phyloP scores from a whole-genome alignment of 2,113 vertebrate genomes.

The Caretta caretta region DNA sequence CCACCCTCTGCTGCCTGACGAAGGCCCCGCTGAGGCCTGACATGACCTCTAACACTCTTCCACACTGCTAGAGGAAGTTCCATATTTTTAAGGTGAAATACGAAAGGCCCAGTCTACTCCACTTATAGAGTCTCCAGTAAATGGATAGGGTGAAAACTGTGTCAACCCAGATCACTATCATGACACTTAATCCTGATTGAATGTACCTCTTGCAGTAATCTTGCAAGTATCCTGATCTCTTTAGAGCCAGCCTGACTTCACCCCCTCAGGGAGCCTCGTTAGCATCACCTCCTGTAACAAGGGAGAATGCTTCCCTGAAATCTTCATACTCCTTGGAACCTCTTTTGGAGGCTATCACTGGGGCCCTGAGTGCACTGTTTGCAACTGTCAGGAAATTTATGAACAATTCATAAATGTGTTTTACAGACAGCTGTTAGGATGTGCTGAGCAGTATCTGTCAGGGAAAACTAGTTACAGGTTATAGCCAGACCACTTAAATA shows the following conservation, averaged over 20 bases:
- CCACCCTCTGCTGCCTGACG: neutral
- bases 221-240: conserved; percentile 52
- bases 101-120: conserved; percentile 70
- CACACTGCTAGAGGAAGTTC: conserved; percentile 55
- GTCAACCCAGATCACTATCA: conserved; percentile 75
- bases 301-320: neutral
- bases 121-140: conserved; percentile 74
- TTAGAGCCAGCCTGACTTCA: conserved; percentile 31
- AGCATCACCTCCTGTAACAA: conserved; percentile 24
- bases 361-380: conserved; percentile 31
- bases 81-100: conserved; percentile 71
- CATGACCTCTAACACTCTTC: conserved; percentile 12
- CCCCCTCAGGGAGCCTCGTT: neutral
- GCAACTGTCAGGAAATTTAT: conserved; percentile 68
- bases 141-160: conserved; percentile 75
- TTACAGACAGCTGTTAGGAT: conserved; percentile 78
- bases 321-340: too few species aligned
- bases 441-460: conserved; percentile 72
- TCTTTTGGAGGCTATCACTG: accelerated
- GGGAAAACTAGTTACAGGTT: conserved; percentile 75
- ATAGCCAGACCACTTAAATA: conserved; percentile 77
- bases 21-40: conserved; percentile 3
- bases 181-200: conserved; percentile 76
- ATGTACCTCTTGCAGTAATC: conserved; percentile 66
- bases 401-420: conserved; percentile 72